Percentiles rank a stretch among this genome's conserved stretches.
phyloP scores from a whole-genome alignment of 2,113 vertebrate genomes.

The Grammomys dolichurus region DNA sequence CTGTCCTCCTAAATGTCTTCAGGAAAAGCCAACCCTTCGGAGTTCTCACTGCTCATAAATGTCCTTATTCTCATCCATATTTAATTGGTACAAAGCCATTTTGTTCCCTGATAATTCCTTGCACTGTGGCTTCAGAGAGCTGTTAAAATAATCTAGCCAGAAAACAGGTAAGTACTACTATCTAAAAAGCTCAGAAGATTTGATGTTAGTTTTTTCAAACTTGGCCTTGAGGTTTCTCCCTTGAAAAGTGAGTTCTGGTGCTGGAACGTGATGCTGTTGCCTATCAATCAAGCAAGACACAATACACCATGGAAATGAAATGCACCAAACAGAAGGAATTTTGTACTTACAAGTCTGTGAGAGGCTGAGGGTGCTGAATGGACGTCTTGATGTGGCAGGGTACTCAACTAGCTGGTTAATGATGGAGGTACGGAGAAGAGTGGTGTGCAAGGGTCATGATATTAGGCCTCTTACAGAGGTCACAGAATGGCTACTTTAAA shows the following conservation, averaged over 20 bases:
- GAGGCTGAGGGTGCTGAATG: background rate
- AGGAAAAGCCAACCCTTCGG: background rate
- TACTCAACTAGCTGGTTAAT: background rate
- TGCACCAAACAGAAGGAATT: background rate
- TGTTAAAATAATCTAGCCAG: background rate
- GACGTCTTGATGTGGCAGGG: no score
- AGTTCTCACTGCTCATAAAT: background rate
- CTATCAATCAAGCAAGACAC: background rate
- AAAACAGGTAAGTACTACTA: background rate
- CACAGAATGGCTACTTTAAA: background rate
- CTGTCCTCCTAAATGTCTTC: background rate
- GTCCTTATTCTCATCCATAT: background rate
- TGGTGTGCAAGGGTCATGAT: background rate
- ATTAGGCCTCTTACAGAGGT: background rate
- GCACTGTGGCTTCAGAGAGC: background rate
- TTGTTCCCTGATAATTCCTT: background rate
- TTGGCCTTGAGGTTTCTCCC: background rate
- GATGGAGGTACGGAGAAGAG: rapidly evolving
- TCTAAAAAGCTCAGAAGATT: background rate
- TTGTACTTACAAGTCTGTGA: background rate
- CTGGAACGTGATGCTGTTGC: background rate
- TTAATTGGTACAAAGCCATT: background rate
- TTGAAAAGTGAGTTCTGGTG: background rate
- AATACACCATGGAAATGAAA: background rate
- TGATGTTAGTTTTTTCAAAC: background rate